Evolutionary conservation across 2,113 vertebrate species (phyloP).

Genomic region (Emydocephalus ijimae): DNA sequence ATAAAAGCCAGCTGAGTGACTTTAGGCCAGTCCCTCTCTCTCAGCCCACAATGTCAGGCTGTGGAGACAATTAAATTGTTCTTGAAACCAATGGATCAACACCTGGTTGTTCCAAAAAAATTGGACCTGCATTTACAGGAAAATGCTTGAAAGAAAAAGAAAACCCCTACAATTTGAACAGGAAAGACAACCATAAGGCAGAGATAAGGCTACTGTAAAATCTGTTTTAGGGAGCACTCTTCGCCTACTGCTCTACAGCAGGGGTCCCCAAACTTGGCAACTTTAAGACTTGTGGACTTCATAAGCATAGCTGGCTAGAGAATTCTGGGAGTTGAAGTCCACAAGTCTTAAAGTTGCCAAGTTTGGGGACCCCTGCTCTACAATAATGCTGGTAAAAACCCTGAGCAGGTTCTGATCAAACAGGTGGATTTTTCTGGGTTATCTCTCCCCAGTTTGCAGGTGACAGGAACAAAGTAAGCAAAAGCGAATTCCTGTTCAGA

Average conservation of each 20-base stretch:
- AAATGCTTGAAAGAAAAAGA: too few relatives aligned
- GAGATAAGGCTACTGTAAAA: not conserved
- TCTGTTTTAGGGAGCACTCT: not conserved
- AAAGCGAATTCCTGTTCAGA: not conserved
- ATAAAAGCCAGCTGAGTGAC: not conserved
- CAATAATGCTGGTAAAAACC: not conserved
- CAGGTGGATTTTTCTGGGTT: not conserved
- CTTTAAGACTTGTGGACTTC: too few relatives aligned
- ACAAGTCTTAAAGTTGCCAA: too few relatives aligned
- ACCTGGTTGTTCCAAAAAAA: not conserved
- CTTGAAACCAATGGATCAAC: not conserved
- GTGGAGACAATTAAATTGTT: not conserved
- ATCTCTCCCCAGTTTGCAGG: not conserved
- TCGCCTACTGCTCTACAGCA: too few relatives aligned
- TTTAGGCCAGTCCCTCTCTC: not conserved
- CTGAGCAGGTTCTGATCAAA: not conserved
- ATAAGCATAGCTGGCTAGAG: too few relatives aligned
- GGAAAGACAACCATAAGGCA: not conserved
- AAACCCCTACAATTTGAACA: not conserved
- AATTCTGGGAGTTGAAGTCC: too few relatives aligned
- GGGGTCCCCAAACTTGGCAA: too few relatives aligned
- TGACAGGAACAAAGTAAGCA: not conserved
- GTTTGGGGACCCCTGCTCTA: too few relatives aligned
- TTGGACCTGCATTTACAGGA: not conserved
- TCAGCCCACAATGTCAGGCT: not conserved